Base-by-base conservation (phyloP, 2,113 vertebrate species). In the Xiphophorus maculatus region DNA sequence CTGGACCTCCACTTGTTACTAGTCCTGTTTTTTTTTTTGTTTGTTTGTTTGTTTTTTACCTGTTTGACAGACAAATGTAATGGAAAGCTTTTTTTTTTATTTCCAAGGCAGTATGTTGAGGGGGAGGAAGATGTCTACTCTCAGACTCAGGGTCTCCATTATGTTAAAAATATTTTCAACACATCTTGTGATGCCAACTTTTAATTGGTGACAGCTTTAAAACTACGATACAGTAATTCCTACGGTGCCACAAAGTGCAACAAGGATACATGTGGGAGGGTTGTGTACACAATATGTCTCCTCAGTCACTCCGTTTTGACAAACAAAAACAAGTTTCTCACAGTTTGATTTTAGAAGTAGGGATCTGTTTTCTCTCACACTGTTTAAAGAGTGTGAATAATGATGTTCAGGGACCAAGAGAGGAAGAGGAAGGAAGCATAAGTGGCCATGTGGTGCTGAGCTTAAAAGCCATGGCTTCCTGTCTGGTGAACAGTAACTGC, bases 391-490 rank as follows among this genome's bases (percentile, higher is more conserved):
- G 69, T 73, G 77, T 84, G 87, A 72, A 73, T 76, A 82, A 74
- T 54, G 60, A 42, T 54, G 69, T 17, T 54, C 25, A 14, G 33
- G 35, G 76, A 74, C 63, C 54, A 37, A 6, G 77, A 17, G 35
- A 84, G 86, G 80, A 90, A 89, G 83, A 9, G 77, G 81, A 82
- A 84, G 86, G 79, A 90, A 89, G 83, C 8, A 79, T 76, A 82
- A 74, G 60, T 71, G 28, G 54, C 76, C 80, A 82, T 65, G 70
- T 80, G 73, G 63, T 37, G 10, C 29, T 3, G 83, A 84, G 69
- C 63, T 27, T 69, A 71, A 28, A 60, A 58, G 81, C 27, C 30
- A 17, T 58, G 48, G 73, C 77, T 88, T 91, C 89, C 89, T 86
- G 79, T 71, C 29, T 76, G 29, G 11, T 76, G n/a, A 29, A 77